Evolutionary conservation across 2,888 invertebrate species (phyloP), one percentile per base, ranked within the genome.

Genomic region (Chromoteleia sp.): DNA sequence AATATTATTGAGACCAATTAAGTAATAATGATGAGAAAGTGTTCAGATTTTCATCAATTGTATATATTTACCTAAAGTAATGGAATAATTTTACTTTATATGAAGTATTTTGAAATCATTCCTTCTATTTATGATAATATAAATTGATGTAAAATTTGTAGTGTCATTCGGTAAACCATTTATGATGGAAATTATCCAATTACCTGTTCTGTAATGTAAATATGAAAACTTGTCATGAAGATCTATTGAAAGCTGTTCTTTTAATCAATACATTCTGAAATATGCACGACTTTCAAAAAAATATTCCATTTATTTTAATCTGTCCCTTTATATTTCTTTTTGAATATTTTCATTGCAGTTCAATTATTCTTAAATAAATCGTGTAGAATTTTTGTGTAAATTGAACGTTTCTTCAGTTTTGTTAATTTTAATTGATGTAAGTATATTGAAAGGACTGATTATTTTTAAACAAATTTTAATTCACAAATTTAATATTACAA

Each of bases 231-330:
- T 14, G 39, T 41, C 14, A 41, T 41, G 5, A 41, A 12, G 12
- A 41, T 41, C 15, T 41, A 41, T 41, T 41, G 39, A n/a, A 41
- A 41, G 14, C 15, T 5, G 39, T 41, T 14, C 39, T 14, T 41
- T 41, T 7, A 41, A 41, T 41, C 39, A 41, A 41, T 41, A 41
- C 14, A 41, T 41, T 14, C n/a, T 36, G 36, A 36, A 36, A 36
- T n/a, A 2, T 36, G n/a, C 8, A 36, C 1, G 36, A 33, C 33
- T 33, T 25, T 25, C 36, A 2, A n/a, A 36, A 8, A 10, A 36
- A 36, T 36, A 7, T 8, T 10, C 36, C n/a, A n/a, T 36, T 36
- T 36, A n/a, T 36, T 36, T 36, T 36, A n/a, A 36, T n/a, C n/a
- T 36, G n/a, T 36, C 8, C 8, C 8, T 3, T 29, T 8, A 8